These are phyloP conservation scores for Triplophysa rosa DNA, from an alignment of 2,113 vertebrate species.

Conservation along the genomic window DNA sequence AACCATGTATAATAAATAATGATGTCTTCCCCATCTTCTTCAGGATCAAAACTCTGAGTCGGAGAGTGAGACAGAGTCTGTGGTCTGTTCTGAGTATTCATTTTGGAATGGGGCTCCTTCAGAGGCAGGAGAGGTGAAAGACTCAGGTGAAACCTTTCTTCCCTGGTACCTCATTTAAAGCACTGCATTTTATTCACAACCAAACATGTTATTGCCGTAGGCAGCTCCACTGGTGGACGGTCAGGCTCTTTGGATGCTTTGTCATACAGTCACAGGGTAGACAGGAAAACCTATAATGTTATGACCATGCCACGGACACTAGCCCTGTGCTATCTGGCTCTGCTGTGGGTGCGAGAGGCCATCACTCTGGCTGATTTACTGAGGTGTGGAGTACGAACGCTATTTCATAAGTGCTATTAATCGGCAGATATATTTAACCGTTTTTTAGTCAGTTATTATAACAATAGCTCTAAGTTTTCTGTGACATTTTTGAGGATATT, in stretches of 20 bases:
- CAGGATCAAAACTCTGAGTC: too few relatives aligned
- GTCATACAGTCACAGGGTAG: background rate
- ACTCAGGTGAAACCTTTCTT: conserved; percentile 39
- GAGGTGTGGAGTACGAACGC: conserved; percentile 39
- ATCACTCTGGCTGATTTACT: conserved; percentile 60
- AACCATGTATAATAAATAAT: too few relatives aligned
- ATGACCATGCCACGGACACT: conserved; percentile 61
- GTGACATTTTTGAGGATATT: too few relatives aligned
- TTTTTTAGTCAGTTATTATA: too few relatives aligned
- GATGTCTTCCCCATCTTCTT: too few relatives aligned
- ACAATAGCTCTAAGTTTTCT: too few relatives aligned
- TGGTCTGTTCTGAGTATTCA: too few relatives aligned
- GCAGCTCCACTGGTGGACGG: conserved; percentile 25
- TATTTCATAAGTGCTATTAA: background rate
- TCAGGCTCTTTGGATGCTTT: conserved; percentile 45
- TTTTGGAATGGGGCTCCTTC: background rate
- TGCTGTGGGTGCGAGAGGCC: conserved; percentile 59
- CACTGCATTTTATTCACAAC: background rate
- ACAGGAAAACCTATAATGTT: background rate
- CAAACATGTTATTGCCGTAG: conserved; percentile 16
- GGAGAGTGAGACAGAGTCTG: too few relatives aligned
- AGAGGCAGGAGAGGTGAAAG: too few relatives aligned
- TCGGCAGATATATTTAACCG: too few relatives aligned
- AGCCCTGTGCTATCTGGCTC: conserved; percentile 55
- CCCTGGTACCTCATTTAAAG: too few relatives aligned